Percentiles rank a stretch among this genome's conserved stretches.
Conservation (phyloP, 2,888 invertebrate species). For the Tenthredo distinguenda region DNA sequence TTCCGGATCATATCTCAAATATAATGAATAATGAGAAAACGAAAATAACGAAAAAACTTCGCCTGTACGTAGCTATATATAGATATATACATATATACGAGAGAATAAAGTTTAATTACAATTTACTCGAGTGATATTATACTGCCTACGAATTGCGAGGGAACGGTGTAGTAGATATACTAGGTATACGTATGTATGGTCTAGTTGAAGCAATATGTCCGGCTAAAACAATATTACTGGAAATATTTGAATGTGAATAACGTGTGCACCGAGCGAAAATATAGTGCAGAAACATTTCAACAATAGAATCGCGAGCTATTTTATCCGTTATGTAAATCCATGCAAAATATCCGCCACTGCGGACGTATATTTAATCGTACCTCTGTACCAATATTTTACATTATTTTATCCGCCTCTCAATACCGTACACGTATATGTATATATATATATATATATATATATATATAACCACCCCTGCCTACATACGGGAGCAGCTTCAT, state of each 20-base stretch:
- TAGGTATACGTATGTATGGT: not conserved
- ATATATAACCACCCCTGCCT: not conserved
- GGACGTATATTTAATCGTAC: constrained; percentile 46
- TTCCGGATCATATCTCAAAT: not conserved
- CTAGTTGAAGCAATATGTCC: constrained; percentile 62
- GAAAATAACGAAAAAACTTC: not conserved
- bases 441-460: too few relatives aligned
- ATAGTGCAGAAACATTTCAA: constrained; percentile 72
- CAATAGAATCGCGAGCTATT: constrained; percentile 70
- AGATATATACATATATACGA: not conserved
- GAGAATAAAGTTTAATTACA: not conserved
- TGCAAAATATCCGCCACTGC: constrained; percentile 69
- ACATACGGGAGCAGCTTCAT: not conserved
- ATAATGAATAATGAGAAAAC: not conserved
- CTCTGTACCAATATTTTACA: constrained; percentile 40
- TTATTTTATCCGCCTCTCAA: constrained; percentile 16
- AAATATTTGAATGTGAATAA: constrained; percentile 75
- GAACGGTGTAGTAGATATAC: not conserved
- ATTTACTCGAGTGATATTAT: not conserved
- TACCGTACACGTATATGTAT: not conserved
- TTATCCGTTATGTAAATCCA: constrained; percentile 77
- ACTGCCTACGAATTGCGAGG: not conserved
- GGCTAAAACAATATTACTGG: constrained; percentile 67
- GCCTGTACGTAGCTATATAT: not conserved
- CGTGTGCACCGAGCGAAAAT: constrained; percentile 64